These are phyloP conservation scores for Leucosticte australis DNA, from an alignment of 2,113 vertebrate genomes.

Conservation along the genomic window DNA sequence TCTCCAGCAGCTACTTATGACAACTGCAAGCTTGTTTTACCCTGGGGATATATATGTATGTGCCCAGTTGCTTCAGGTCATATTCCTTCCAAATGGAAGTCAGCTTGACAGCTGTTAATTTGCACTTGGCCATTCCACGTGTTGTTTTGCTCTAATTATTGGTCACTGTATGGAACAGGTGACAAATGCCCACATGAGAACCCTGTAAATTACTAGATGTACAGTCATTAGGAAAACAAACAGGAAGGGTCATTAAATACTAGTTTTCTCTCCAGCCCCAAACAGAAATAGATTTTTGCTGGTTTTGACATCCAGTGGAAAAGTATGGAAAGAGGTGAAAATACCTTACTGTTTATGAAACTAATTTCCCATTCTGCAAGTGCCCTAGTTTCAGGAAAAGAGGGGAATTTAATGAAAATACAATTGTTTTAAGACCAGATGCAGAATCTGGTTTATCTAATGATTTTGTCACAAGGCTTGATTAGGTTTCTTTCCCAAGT, in stretches of 20 bases:
- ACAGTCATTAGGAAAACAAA: slow-evolving; percentile 3
- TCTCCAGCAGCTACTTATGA: background rate
- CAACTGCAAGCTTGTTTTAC: slow-evolving; percentile 4
- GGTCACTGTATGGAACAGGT: slow-evolving; percentile 32
- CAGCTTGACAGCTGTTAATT: slow-evolving; percentile 32
- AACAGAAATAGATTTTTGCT: background rate
- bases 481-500: background rate
- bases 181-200: slow-evolving; percentile 36
- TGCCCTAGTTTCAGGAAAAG: background rate
- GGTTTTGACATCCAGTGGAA: background rate
- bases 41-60: background rate
- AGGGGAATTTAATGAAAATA: background rate
- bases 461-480: background rate
- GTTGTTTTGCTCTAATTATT: slow-evolving; percentile 22
- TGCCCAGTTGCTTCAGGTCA: slow-evolving; percentile 25
- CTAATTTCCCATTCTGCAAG: background rate
- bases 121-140: background rate
- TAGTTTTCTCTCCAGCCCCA: background rate
- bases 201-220: background rate
- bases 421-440: background rate
- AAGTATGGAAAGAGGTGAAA: background rate
- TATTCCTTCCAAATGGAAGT: slow-evolving; percentile 13
- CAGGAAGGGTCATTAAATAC: background rate
- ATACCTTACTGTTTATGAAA: slow-evolving; percentile 6
- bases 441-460: background rate